Conservation (phyloP, 2,888 invertebrate genomes). For the Eupeodes latifasciatus region DNA sequence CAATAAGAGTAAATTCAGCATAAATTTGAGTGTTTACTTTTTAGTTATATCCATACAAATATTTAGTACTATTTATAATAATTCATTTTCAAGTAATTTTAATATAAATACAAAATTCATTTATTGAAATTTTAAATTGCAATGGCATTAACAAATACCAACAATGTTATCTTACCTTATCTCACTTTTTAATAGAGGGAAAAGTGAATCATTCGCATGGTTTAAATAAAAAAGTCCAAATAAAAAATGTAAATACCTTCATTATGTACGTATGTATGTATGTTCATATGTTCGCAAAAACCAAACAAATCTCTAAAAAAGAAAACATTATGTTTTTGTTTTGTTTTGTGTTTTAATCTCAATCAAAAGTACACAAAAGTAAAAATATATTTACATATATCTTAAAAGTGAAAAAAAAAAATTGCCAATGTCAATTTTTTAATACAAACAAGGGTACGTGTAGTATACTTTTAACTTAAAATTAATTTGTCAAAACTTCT, state of each 20-base stretch:
- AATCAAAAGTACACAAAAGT: background rate
- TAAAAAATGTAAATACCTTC: background rate
- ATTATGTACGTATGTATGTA: background rate
- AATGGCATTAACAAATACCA: no score
- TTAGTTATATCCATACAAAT: no score
- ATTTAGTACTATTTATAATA: no score
- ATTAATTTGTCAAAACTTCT: background rate
- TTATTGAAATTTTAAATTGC: no score
- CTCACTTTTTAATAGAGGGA: no score
- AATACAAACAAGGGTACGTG: background rate
- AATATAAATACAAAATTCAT: no score
- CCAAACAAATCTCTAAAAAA: background rate
- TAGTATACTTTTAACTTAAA: background rate
- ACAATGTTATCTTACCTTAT: no score
- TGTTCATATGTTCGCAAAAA: background rate
- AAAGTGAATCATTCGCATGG: background rate
- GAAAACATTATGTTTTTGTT: background rate
- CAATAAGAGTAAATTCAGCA: no score
- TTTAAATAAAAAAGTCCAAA: background rate
- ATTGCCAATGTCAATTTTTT: constrained; percentile 14
- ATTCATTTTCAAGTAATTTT: no score
- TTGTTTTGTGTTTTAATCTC: background rate
- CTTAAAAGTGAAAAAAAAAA: background rate
- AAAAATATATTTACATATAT: background rate
- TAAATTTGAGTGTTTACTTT: no score